Evolutionary conservation across 2,113 vertebrate species (phyloP).

Genomic region (Tricholaema leucomelas): DNA sequence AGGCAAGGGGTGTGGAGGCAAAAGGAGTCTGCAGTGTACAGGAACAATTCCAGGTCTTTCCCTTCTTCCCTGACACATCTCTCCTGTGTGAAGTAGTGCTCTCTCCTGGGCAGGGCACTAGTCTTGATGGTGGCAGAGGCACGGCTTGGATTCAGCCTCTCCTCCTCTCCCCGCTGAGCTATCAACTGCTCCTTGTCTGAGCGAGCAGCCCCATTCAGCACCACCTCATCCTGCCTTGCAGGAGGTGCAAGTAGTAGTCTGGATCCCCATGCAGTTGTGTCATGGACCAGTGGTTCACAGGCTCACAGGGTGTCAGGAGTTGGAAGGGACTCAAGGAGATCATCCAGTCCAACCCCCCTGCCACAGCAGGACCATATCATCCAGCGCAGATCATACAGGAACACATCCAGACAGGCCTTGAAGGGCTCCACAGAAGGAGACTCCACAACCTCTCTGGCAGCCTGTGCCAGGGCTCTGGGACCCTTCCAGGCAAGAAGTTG

Average conservation of each 20-base stretch:
- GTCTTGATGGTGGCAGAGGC: rapidly evolving
- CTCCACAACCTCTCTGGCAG: too few species aligned
- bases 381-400: too few species aligned
- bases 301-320: too few species aligned
- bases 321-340: too few species aligned
- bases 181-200: neutral
- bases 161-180: neutral
- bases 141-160: neutral
- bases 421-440: too few species aligned
- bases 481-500: too few species aligned
- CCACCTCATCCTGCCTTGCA: neutral
- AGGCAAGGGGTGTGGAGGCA: too few species aligned
- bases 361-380: too few species aligned
- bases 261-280: neutral
- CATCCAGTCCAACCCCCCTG: too few species aligned
- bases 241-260: neutral
- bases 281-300: neutral
- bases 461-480: too few species aligned
- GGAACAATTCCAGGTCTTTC: neutral
- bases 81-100: rapidly evolving
- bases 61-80: neutral
- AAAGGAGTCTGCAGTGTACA: rapidly evolving
- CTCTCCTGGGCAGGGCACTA: neutral
- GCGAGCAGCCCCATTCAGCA: neutral
- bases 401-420: too few species aligned